Conservation (phyloP, 2,113 vertebrate species). For the Pithys albifrons region DNA sequence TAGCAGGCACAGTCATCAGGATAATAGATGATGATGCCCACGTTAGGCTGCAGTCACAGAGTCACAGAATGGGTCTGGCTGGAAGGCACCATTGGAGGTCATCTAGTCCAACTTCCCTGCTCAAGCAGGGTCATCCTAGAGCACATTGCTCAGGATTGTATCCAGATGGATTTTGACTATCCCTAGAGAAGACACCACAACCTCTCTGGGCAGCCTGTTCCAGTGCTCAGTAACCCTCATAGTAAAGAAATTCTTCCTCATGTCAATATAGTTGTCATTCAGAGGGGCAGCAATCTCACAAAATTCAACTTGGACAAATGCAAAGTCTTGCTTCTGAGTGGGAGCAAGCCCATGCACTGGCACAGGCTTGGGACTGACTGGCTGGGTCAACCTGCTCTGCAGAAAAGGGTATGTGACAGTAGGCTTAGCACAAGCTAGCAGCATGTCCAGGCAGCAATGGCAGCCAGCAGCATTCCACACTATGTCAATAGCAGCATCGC, state of each 20-base stretch:
- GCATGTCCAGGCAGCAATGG: background rate
- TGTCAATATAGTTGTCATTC: background rate
- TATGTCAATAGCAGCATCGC: rapidly evolving
- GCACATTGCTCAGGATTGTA: background rate
- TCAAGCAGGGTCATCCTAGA: background rate
- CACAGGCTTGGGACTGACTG: background rate
- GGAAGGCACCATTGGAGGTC: background rate
- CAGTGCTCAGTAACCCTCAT: background rate
- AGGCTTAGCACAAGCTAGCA: background rate
- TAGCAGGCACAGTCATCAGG: background rate
- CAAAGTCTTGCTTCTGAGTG: background rate
- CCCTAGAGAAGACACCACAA: background rate
- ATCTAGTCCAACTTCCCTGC: background rate
- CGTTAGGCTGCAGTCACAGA: background rate
- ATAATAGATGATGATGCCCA: background rate
- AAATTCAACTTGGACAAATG: background rate
- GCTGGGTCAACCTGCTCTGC: background rate
- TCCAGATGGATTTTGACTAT: background rate
- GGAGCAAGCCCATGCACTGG: background rate
- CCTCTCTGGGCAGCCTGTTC: background rate
- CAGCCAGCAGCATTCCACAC: background rate
- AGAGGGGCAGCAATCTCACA: background rate
- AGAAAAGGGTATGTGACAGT: background rate
- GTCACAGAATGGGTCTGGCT: background rate
- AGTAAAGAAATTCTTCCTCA: background rate